These are phyloP conservation scores for Ophraella communa DNA, from an alignment of 2,888 invertebrate genomes.

Conservation along the genomic window DNA sequence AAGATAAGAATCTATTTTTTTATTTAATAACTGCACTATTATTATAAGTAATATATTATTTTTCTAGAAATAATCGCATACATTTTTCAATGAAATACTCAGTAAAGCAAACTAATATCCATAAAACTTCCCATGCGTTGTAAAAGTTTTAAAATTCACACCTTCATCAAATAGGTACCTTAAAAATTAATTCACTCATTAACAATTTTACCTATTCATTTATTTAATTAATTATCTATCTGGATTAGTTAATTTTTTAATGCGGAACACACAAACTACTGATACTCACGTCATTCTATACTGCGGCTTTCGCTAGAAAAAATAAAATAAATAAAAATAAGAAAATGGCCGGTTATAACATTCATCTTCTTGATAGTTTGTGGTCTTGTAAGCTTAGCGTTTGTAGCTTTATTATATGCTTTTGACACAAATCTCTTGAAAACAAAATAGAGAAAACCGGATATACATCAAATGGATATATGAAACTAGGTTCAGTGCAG, in stretches of 20 bases:
- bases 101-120: too few relatives aligned
- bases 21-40: too few relatives aligned
- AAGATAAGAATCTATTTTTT: too few relatives aligned
- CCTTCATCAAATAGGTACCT: not conserved
- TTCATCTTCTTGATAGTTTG: slow-evolving; percentile 45
- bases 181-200: too few relatives aligned
- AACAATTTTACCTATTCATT: too few relatives aligned
- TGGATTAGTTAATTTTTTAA: not conserved
- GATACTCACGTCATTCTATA: slow-evolving; percentile 40
- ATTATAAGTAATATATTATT: too few relatives aligned
- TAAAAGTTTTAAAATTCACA: too few relatives aligned
- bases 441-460: slow-evolving; percentile 38
- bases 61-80: too few relatives aligned
- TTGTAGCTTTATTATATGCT: slow-evolving; percentile 45
- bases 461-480: slow-evolving; percentile 30
- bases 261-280: slow-evolving; percentile 13
- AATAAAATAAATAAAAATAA: too few relatives aligned
- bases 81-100: too few relatives aligned
- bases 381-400: slow-evolving; percentile 36
- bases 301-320: slow-evolving; percentile 38
- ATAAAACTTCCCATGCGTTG: too few relatives aligned
- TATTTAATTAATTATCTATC: too few relatives aligned
- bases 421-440: slow-evolving; percentile 41
- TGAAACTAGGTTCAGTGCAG: not conserved
- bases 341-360: slow-evolving; percentile 40